These are phyloP conservation scores for Elgaria multicarinata DNA, from an alignment of 2,113 vertebrate species.

Conservation along the genomic window DNA sequence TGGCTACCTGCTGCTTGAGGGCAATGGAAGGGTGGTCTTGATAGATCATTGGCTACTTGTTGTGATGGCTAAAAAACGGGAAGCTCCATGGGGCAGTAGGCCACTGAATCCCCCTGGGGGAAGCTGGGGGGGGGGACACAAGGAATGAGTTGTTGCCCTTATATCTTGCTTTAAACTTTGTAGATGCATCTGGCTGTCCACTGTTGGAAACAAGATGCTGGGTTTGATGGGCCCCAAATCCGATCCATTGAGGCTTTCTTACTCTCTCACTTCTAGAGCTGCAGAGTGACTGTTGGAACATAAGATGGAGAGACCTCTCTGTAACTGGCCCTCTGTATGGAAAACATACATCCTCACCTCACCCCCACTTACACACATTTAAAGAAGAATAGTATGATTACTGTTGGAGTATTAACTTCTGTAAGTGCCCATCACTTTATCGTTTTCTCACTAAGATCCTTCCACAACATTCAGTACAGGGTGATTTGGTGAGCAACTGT, in stretches of 20 bases:
- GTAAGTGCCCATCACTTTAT: background rate
- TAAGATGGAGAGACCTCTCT: background rate
- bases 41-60: too few relatives aligned
- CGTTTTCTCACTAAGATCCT: background rate
- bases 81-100: too few relatives aligned
- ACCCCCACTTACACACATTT: background rate
- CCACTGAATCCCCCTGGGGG: too few relatives aligned
- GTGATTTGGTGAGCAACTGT: background rate
- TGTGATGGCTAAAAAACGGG: too few relatives aligned
- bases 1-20: background rate
- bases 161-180: too few relatives aligned
- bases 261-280: too few relatives aligned
- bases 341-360: background rate
- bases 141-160: background rate
- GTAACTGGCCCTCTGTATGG: background rate
- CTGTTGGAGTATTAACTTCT: background rate
- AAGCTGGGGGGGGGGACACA: background rate
- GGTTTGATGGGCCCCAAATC: too few relatives aligned
- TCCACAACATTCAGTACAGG: background rate
- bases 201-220: too few relatives aligned
- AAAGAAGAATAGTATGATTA: background rate
- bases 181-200: too few relatives aligned
- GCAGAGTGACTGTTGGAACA: background rate
- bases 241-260: background rate
- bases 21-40: too few relatives aligned